phyloP scores from a whole-genome alignment of 2,888 invertebrate species.

The Cephalotes varians region DNA sequence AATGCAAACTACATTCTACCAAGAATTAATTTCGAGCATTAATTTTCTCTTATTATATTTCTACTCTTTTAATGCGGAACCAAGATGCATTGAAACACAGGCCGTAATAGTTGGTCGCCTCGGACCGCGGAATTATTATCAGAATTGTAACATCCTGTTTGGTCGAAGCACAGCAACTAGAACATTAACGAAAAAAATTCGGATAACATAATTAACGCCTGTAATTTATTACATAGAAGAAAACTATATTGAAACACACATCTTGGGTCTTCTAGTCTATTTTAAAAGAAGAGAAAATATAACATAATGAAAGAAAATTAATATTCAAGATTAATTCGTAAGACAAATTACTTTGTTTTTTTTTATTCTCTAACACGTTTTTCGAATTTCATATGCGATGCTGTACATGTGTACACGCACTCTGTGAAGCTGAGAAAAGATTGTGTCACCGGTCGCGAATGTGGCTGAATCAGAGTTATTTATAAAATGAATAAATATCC shows the following conservation, averaged over 20 bases:
- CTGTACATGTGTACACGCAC: no score
- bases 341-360: background rate
- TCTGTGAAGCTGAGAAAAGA: background rate
- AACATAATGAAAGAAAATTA: background rate
- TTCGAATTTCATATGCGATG: no score
- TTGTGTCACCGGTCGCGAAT: background rate
- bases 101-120: background rate
- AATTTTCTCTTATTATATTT: background rate
- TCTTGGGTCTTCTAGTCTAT: background rate
- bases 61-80: background rate
- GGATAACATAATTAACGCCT: background rate
- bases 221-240: background rate
- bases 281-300: background rate
- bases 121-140: background rate
- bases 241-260: background rate
- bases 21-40: background rate
- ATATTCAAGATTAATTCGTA: background rate
- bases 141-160: background rate
- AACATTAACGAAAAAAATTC: background rate
- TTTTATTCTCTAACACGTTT: background rate
- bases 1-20: background rate
- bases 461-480: constrained; percentile 2
- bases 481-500: background rate
- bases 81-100: background rate
- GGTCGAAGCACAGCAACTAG: background rate